These are phyloP conservation scores for Calameuta pallipes DNA, from an alignment of 2,888 invertebrate species.

Conservation along the genomic window DNA sequence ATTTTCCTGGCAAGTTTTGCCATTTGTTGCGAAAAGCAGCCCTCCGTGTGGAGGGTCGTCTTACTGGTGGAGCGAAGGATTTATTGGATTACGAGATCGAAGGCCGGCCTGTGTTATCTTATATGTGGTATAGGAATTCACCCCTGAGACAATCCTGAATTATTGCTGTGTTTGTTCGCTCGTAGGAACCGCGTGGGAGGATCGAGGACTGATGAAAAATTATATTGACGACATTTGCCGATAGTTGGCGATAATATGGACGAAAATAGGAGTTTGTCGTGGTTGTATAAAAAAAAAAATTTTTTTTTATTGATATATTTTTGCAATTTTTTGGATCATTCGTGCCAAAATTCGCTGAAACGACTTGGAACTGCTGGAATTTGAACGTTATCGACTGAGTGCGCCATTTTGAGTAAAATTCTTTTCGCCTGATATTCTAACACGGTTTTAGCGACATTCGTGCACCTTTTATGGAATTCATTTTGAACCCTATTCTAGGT, in stretches of 20 bases:
- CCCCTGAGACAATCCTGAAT: neutral
- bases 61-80: neutral
- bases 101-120: neutral
- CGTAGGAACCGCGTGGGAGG: neutral
- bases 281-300: neutral
- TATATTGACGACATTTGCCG: neutral
- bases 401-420: no score
- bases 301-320: no score
- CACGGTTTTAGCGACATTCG: neutral
- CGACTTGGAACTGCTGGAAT: neutral
- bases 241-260: neutral
- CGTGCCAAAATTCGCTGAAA: neutral
- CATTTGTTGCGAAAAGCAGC: neutral
- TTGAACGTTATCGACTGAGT: neutral
- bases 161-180: neutral
- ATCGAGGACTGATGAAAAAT: neutral
- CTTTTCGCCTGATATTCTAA: neutral
- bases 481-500: neutral
- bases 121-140: neutral
- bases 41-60: conserved; percentile 11
- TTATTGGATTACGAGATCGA: conserved; percentile 1
- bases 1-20: neutral
- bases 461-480: neutral
- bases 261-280: neutral
- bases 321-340: no score